Evolutionary conservation across 2,888 invertebrate species (phyloP).

Genomic region (Spodoptera exigua): DNA sequence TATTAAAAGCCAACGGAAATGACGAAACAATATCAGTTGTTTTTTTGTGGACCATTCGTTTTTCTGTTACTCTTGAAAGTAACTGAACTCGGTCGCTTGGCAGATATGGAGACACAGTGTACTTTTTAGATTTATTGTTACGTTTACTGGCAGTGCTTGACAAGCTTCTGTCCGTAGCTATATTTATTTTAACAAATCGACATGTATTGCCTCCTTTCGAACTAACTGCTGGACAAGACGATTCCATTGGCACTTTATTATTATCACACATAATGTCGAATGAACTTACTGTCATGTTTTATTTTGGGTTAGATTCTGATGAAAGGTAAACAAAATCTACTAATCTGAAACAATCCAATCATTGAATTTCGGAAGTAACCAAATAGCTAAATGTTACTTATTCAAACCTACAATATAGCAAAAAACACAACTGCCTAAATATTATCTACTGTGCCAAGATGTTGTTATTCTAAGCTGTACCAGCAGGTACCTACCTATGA

Average conservation of each 20-base stretch:
- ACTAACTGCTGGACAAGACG: constrained; percentile 55
- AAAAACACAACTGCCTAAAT: not conserved
- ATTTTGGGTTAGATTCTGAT: constrained; percentile 16
- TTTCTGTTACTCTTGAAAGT: constrained; percentile 72
- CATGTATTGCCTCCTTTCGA: constrained; percentile 53
- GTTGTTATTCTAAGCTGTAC: too few species aligned
- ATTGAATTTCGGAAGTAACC: too few species aligned
- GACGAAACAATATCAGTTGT: constrained; percentile 69
- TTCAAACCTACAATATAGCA: too few species aligned
- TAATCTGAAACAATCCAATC: constrained; percentile 45
- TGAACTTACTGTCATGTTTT: constrained; percentile 72
- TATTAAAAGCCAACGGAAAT: constrained; percentile 72
- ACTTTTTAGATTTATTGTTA: constrained; percentile 59
- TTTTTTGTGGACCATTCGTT: constrained; percentile 70
- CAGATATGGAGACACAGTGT: constrained; percentile 70
- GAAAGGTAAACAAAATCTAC: constrained; percentile 19
- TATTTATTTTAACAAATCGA: constrained; percentile 60
- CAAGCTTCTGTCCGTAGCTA: constrained; percentile 57
- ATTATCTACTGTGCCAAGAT: too few species aligned
- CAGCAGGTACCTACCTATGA: too few species aligned
- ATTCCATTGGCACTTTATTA: constrained; percentile 57
- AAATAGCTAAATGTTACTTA: too few species aligned
- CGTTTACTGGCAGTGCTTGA: constrained; percentile 56
- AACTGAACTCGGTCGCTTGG: constrained; percentile 68
- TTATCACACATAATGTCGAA: constrained; percentile 59